Evolutionary conservation across 2,113 vertebrate genomes (phyloP), one percentile per base, ranked within the genome.

Genomic region (Australoheros scitulus): DNA sequence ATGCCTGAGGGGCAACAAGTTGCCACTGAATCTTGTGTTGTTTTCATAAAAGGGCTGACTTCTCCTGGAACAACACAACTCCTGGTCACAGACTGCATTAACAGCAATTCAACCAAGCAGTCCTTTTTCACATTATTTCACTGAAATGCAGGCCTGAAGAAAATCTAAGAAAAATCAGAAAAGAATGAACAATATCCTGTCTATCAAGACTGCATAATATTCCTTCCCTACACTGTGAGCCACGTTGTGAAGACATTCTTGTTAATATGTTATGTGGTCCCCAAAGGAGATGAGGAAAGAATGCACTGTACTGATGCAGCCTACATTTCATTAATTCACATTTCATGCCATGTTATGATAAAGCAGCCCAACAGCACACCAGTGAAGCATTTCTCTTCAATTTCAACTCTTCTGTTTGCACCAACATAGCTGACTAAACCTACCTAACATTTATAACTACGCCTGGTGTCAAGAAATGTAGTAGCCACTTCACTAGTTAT

Each of bases 251-350:
- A 72, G 47, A 72, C 13, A 26, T 72, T 32, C 26, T 72, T 50
- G 43, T 47, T 50, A 70, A 70, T 0, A 3, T 3, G 1, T 29
- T 50, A 29, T 29, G 24, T 29, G 26, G 17, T 29, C 43, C 65
- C 43, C 18, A 24, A 13, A 50, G 43, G 1, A 72, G 20, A 20
- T 5, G 15, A 13, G 6, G 18, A 38, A 60, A 11, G 17, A 24
- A 32, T 8, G 0, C 17, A 72, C 26, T n/a, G 0, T 26, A 72
- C 26, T n/a, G 55, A 47, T 14, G 8, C 8, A 50, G 9, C 14
- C 64, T 70, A 34, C 47, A n/a, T 72, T 55, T 72, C 13, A 72
- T 72, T 52, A 17, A 52, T 64, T 72, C 26, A 34, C 26, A 72
- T 11, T 55, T 72, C 43, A 70, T 50, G 22, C 18, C 65, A 29